Conservation (phyloP, 2,888 invertebrate genomes). For the Cyclophora albipunctata region DNA sequence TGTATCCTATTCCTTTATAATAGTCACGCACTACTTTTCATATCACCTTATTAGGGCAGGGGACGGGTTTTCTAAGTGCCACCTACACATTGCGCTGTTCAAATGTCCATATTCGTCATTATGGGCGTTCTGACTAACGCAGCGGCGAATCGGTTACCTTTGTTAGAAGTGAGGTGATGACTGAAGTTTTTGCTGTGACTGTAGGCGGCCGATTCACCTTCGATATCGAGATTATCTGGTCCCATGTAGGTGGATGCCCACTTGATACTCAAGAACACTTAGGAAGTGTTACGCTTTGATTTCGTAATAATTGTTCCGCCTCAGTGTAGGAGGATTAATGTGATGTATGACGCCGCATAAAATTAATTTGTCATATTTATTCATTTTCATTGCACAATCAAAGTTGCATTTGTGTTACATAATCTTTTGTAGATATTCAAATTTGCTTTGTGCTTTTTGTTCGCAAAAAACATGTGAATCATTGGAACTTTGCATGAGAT, state of each 20-base stretch:
- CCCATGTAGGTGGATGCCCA: conserved; percentile 54
- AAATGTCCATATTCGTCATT: conserved; percentile 68
- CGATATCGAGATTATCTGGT: conserved; percentile 56
- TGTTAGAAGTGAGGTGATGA: conserved; percentile 59
- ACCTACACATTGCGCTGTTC: conserved; percentile 54
- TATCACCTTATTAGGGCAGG: conserved; percentile 49
- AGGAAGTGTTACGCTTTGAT: conserved; percentile 43
- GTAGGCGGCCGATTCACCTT: conserved; percentile 71
- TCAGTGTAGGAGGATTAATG: conserved; percentile 32
- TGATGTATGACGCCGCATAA: conserved; percentile 22
- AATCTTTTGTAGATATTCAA: not conserved
- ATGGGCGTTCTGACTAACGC: conserved; percentile 62
- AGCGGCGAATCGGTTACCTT: conserved; percentile 65
- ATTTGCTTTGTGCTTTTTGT: not conserved
- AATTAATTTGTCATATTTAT: conserved; percentile 28
- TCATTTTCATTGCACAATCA: conserved; percentile 15
- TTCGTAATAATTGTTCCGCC: conserved; percentile 41
- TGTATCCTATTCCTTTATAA: too few relatives aligned
- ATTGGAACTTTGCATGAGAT: too few relatives aligned
- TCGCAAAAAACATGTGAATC: conserved; percentile 3
- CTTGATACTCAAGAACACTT: conserved; percentile 35
- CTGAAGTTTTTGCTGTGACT: conserved; percentile 44
- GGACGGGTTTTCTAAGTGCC: conserved; percentile 51
- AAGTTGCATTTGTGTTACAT: not conserved
- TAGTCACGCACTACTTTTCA: conserved; percentile 27